Evolutionary conservation across 2,888 invertebrate species (phyloP).

Genomic region (Diarsia dahlii): DNA sequence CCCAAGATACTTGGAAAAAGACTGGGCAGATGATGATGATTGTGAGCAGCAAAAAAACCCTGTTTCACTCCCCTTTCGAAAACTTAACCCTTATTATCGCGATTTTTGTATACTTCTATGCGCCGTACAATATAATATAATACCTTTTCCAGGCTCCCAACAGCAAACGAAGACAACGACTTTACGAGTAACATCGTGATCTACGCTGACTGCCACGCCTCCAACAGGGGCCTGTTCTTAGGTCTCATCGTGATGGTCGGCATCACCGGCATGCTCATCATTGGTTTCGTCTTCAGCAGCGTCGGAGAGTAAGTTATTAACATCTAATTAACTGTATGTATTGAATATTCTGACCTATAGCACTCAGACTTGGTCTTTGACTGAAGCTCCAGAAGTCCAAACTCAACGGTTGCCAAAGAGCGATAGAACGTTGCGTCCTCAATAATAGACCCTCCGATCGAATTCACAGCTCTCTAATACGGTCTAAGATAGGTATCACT

Average conservation of each 20-base stretch:
- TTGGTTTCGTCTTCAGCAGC: constrained; percentile 89
- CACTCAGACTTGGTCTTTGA: no score
- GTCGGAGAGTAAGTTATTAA: constrained; percentile 81
- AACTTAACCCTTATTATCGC: not conserved
- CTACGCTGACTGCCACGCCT: constrained; percentile 94
- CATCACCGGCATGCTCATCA: constrained; percentile 86
- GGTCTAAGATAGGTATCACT: no score
- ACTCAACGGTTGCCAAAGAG: no score
- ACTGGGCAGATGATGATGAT: no score
- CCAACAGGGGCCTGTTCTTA: constrained; percentile 94
- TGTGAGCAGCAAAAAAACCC: not conserved
- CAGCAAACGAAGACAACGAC: constrained; percentile 86
- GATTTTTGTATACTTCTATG: not conserved
- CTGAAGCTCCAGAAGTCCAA: no score
- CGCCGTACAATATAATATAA: not conserved
- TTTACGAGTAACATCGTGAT: constrained; percentile 91
- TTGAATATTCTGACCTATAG: no score
- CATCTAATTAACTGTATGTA: not conserved
- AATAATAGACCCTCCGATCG: no score
- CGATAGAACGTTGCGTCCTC: no score
- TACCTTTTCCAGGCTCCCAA: constrained; percentile 79
- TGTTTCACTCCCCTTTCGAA: not conserved
- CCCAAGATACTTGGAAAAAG: no score
- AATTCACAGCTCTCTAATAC: no score
- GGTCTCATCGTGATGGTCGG: constrained; percentile 92